These are phyloP conservation scores for Cromileptes altivelis DNA, from an alignment of 2,113 vertebrate genomes.

Conservation along the genomic window DNA sequence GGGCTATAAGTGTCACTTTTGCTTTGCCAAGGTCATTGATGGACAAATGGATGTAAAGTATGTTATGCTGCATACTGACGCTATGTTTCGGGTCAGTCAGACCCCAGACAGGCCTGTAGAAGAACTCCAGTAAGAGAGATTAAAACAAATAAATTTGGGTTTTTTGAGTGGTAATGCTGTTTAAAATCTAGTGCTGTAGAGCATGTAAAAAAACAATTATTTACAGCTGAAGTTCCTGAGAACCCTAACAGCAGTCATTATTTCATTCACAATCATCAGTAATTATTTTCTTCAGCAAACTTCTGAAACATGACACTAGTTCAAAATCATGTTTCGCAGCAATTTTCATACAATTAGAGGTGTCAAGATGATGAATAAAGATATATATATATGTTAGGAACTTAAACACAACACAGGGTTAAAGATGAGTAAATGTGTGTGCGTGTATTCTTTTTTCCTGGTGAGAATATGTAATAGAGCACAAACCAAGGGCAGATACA, in stretches of 20 bases:
- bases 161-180: background rate
- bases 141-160: background rate
- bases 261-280: too few species aligned
- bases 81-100: background rate
- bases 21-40: background rate
- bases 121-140: background rate
- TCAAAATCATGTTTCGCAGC: slow-evolving; percentile 19
- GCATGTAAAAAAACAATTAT: background rate
- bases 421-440: background rate
- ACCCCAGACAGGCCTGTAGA: slow-evolving; percentile 2
- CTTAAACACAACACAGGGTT: background rate
- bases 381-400: background rate
- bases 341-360: background rate
- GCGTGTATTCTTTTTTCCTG: background rate
- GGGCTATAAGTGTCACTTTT: background rate
- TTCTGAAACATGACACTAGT: background rate
- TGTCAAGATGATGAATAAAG: background rate
- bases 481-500: background rate
- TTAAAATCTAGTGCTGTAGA: background rate
- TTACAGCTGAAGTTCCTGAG: background rate
- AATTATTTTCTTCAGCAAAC: slow-evolving; percentile 3
- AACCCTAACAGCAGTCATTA: slow-evolving; percentile 1
- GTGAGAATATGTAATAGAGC: background rate
- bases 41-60: background rate
- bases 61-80: background rate